Conservation (phyloP, 2,888 invertebrate genomes). For the Ernsta delagoae region DNA sequence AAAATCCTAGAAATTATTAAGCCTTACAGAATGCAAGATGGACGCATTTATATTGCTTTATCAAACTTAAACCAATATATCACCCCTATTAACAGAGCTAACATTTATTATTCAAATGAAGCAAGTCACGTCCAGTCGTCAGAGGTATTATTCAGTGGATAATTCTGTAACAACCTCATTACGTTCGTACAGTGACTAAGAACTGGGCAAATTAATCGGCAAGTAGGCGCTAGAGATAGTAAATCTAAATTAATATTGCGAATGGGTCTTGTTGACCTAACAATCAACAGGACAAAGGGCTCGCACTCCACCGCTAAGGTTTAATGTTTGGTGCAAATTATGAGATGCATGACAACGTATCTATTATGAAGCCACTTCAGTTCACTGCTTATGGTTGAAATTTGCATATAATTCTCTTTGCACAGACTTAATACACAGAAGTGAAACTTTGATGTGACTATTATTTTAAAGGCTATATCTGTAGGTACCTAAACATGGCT, state of each 20-base stretch:
- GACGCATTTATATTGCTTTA: conserved; percentile 20
- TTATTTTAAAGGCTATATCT: not conserved
- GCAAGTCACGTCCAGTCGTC: conserved; percentile 39
- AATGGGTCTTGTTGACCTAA: conserved; percentile 72
- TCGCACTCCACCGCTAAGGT: conserved; percentile 40
- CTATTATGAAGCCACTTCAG: conserved; percentile 18
- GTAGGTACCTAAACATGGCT: not conserved
- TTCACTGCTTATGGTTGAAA: conserved; percentile 8
- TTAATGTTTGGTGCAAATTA: conserved; percentile 30
- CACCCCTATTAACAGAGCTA: conserved; percentile 34
- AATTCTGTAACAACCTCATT: conserved; percentile 49
- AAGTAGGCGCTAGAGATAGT: conserved; percentile 59
- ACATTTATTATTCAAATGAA: conserved; percentile 38
- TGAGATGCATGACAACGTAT: conserved; percentile 25
- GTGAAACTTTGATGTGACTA: conserved; percentile 33
- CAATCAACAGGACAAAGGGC: conserved; percentile 68
- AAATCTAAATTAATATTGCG: conserved; percentile 75
- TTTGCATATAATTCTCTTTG: conserved; percentile 40
- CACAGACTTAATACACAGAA: not conserved
- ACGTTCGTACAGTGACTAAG: conserved; percentile 51
- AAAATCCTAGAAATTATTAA: conserved; percentile 12
- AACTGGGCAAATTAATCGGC: conserved; percentile 55
- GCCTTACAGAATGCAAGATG: conserved; percentile 24
- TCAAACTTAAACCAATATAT: conserved; percentile 33
- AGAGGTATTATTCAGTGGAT: conserved; percentile 49